Evolutionary conservation across 2,888 invertebrate genomes (phyloP).

Genomic region (Lagria hirta): DNA sequence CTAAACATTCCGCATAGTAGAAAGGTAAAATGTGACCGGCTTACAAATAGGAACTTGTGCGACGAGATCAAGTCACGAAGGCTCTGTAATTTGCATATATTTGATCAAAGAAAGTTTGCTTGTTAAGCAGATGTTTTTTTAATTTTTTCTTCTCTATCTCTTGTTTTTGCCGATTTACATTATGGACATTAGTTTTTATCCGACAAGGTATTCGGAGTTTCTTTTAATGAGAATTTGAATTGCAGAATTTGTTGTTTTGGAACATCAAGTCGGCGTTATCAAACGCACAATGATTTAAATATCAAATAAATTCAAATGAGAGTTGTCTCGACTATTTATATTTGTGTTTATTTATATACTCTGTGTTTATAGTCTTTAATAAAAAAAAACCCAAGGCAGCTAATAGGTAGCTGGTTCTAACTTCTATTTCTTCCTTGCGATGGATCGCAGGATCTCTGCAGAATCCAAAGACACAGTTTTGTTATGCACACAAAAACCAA

Average conservation of each 20-base stretch:
- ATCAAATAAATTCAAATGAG: slow-evolving; percentile 47
- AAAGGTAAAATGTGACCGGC: slow-evolving; percentile 21
- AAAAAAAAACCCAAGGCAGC: too few species aligned
- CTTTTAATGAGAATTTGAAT: slow-evolving; percentile 46
- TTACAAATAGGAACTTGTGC: slow-evolving; percentile 18
- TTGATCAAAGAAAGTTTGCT: slow-evolving; percentile 49
- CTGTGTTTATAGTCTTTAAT: too few species aligned
- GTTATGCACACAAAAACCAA: too few species aligned
- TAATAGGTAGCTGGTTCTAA: too few species aligned
- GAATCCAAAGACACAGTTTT: too few species aligned
- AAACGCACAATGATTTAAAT: slow-evolving; percentile 49
- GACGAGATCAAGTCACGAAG: slow-evolving; percentile 20
- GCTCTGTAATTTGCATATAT: slow-evolving; percentile 46
- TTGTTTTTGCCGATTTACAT: slow-evolving; percentile 47
- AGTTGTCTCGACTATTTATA: too few species aligned
- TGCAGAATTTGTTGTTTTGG: slow-evolving; percentile 27
- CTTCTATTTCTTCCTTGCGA: too few species aligned
- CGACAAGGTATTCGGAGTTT: slow-evolving; percentile 42
- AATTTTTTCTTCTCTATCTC: slow-evolving; percentile 35
- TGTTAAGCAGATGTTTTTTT: slow-evolving; percentile 45
- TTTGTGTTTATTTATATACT: too few species aligned
- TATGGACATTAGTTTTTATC: slow-evolving; percentile 43
- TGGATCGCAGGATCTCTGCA: too few species aligned
- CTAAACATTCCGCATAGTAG: slow-evolving; percentile 19
- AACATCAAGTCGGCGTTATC: slow-evolving; percentile 40